These are phyloP conservation scores for Coracopsis vasa DNA, from an alignment of 2,113 vertebrate genomes.

Conservation along the genomic window DNA sequence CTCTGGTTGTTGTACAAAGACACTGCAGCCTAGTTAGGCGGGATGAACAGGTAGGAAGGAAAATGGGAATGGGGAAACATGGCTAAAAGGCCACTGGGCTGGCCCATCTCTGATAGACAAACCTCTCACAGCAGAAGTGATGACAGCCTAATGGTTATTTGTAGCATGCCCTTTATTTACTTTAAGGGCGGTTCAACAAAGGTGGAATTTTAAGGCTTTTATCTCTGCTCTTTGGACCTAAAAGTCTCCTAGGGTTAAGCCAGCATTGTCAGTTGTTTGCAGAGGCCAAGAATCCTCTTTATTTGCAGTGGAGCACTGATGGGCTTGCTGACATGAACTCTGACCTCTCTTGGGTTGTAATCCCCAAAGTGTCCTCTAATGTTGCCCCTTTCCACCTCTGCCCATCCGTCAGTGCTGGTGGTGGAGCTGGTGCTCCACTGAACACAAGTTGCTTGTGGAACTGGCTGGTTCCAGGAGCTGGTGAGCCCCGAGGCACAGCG, in stretches of 20 bases:
- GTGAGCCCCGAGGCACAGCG: background rate
- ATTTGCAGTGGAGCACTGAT: background rate
- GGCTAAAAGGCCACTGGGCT: background rate
- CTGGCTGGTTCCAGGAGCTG: background rate
- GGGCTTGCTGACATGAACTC: background rate
- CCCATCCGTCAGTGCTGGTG: background rate
- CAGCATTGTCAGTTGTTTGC: background rate
- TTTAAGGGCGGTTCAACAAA: background rate
- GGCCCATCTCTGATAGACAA: background rate
- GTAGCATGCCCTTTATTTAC: background rate
- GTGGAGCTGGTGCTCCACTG: background rate
- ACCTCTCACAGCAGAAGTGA: background rate
- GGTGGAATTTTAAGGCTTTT: background rate
- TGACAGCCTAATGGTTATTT: background rate
- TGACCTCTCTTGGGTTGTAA: background rate
- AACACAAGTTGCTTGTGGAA: background rate
- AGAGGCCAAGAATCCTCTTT: background rate
- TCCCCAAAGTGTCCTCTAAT: background rate
- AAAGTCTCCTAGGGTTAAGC: background rate
- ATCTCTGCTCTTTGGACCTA: conserved; percentile 4
- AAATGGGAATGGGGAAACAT: background rate
- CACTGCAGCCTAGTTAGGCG: background rate
- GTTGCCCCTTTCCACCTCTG: background rate
- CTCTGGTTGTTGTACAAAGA: background rate
- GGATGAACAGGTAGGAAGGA: background rate